phyloP scores from a whole-genome alignment of 2,797 vertebrate genomes.

The Epinephelus malabaricus region DNA sequence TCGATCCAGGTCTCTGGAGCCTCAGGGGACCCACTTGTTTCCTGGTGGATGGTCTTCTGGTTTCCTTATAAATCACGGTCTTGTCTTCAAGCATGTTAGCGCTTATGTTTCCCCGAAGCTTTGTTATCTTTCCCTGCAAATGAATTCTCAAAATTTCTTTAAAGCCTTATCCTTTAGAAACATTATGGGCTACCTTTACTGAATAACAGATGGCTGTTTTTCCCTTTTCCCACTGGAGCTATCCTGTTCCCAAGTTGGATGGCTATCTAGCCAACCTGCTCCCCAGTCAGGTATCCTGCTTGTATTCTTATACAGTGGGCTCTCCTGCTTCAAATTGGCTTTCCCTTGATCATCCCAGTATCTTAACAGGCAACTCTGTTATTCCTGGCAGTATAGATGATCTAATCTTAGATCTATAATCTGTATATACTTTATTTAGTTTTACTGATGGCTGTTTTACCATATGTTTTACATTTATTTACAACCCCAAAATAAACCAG shows the following conservation, averaged over 20 bases:
- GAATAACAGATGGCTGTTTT: conserved; percentile 28
- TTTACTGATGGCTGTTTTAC: neutral
- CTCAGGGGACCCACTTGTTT: conserved; percentile 6
- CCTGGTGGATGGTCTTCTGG: neutral
- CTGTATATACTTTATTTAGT: neutral
- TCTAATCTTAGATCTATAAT: neutral
- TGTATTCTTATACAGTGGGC: neutral
- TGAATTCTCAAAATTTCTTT: neutral
- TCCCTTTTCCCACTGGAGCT: conserved; percentile 14
- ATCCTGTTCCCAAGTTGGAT: conserved; percentile 4
- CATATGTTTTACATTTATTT: neutral
- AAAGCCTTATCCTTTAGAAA: neutral
- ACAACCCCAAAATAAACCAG: neutral
- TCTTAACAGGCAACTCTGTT: neutral
- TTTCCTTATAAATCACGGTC: neutral
- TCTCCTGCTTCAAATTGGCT: neutral
- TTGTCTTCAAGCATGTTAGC: conserved; percentile 2
- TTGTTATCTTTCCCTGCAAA: conserved; percentile 5
- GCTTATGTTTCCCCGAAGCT: neutral
- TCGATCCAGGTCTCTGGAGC: neutral
- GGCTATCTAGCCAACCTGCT: conserved; percentile 4
- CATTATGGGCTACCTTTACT: neutral
- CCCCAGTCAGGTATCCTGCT: neutral
- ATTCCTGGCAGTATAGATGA: neutral
- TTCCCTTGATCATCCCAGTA: neutral